These are phyloP conservation scores for Drosophila cyrtoloma DNA, from an alignment of 2,888 invertebrate species.

Conservation along the genomic window DNA sequence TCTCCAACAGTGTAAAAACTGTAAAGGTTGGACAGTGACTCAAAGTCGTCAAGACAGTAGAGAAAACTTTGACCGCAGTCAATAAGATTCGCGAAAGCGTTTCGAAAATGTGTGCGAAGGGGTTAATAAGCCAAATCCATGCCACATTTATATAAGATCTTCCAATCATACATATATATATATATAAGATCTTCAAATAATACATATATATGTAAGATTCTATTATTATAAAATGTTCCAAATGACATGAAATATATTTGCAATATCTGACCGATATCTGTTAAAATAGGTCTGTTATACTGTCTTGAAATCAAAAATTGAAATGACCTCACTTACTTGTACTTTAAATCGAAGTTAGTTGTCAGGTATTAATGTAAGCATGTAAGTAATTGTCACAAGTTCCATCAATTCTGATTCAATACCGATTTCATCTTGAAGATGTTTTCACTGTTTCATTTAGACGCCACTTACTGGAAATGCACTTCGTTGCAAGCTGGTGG, in stretches of 20 bases:
- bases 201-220: not conserved
- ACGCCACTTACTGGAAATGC: constrained; percentile 23
- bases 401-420: not conserved
- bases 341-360: not conserved
- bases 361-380: not conserved
- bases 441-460: not conserved
- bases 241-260: not conserved
- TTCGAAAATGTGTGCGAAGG: not conserved
- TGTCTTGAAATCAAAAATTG: not conserved
- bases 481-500: constrained; percentile 8
- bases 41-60: not conserved
- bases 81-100: not conserved
- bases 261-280: not conserved
- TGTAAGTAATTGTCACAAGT: not conserved
- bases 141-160: not conserved
- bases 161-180: not conserved
- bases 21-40: not conserved
- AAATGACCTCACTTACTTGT: not conserved
- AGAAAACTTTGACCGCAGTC: not conserved
- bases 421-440: not conserved
- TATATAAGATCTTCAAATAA: not conserved
- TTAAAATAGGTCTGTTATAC: not conserved
- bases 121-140: not conserved
- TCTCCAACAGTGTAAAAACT: not conserved
- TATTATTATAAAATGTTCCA: not conserved